Percentiles rank a stretch among this genome's conserved stretches.
phyloP scores from a whole-genome alignment of 1,140 invertebrate species.

The Nasonia vitripennis region DNA sequence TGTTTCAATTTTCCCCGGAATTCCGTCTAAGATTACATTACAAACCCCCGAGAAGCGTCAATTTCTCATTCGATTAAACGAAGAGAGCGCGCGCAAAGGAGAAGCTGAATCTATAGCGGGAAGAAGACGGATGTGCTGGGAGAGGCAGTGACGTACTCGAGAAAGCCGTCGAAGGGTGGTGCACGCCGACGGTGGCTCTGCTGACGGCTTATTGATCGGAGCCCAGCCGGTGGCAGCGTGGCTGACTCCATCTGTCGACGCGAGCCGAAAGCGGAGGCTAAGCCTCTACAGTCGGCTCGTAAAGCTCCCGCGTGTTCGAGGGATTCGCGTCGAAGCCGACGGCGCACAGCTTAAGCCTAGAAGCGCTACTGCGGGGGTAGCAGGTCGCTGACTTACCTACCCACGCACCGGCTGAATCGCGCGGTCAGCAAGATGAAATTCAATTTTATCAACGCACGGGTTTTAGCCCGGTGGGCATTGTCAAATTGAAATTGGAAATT shows the following conservation, averaged over 20 bases:
- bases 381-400: slow-evolving; percentile 2
- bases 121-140: not conserved
- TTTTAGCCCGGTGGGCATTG: not conserved
- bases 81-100: not conserved
- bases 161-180: not conserved
- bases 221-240: not conserved
- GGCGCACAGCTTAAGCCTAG: not conserved
- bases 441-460: not conserved
- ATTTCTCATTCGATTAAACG: slow-evolving; percentile 48
- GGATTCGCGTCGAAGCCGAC: not conserved
- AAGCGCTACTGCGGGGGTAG: not conserved
- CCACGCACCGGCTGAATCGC: not conserved
- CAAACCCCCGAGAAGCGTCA: slow-evolving; percentile 25
- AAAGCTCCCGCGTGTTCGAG: not conserved
- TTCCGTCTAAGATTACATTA: slow-evolving; percentile 45
- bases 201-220: not conserved
- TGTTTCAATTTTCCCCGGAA: slow-evolving; percentile 41
- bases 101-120: not conserved
- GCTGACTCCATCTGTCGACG: slow-evolving; percentile 10
- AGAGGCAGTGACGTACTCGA: not conserved
- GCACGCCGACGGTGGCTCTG: not conserved
- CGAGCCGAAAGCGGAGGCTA: not conserved
- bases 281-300: not conserved
- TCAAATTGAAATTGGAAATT: no score
- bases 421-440: not conserved